Evolutionary conservation across 2,113 vertebrate genomes (phyloP).

Genomic region (Odontophorus gujanensis): DNA sequence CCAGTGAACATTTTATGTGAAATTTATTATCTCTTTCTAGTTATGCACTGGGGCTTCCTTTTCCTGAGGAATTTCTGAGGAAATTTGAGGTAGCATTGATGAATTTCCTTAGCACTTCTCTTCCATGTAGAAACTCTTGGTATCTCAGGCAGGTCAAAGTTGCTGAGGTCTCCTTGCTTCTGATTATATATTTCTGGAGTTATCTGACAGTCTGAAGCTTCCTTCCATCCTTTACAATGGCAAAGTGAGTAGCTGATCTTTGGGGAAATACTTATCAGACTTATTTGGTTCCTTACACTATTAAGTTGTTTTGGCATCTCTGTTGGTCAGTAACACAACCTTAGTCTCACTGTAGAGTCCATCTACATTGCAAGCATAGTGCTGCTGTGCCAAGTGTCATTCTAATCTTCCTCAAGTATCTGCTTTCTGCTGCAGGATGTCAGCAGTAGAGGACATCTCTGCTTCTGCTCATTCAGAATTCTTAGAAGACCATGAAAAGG

Average conservation of each 20-base stretch:
- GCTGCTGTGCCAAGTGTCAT: neutral
- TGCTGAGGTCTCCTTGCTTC: neutral
- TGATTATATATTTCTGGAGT: neutral
- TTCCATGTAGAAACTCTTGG: neutral
- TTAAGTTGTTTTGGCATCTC: neutral
- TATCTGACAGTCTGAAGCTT: neutral
- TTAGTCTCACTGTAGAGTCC: neutral
- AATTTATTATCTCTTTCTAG: constrained; percentile 14
- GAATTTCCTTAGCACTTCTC: neutral
- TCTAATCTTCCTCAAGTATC: neutral
- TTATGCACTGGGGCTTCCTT: neutral
- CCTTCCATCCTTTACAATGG: neutral
- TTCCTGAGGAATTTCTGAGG: constrained; percentile 10
- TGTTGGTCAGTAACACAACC: neutral
- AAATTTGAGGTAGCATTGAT: neutral
- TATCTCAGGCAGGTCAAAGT: neutral
- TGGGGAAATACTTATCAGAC: neutral
- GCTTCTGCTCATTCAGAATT: neutral
- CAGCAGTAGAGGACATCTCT: neutral
- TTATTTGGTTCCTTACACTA: neutral
- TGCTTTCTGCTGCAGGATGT: neutral
- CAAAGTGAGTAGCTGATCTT: neutral
- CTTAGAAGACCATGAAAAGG: neutral
- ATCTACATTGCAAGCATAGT: neutral
- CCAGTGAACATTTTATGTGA: neutral